These are phyloP conservation scores for Sarcophaga rosellei DNA, from an alignment of 2,888 invertebrate genomes.

Conservation along the genomic window DNA sequence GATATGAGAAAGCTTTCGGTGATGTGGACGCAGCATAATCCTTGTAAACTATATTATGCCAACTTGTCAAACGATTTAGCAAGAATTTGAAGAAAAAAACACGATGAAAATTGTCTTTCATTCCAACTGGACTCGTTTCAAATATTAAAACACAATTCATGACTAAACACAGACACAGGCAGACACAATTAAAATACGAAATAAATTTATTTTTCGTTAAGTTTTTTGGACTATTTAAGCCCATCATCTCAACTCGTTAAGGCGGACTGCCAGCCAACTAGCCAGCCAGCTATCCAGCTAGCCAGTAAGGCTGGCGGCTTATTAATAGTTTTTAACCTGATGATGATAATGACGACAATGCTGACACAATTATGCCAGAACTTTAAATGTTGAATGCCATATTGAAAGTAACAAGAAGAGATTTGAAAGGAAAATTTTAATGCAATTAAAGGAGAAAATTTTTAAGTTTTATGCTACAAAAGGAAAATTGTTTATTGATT, in stretches of 20 bases:
- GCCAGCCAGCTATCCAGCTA: not conserved
- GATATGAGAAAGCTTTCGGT: too few species aligned
- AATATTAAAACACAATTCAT: too few species aligned
- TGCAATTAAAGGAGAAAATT: not conserved
- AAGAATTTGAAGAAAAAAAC: too few species aligned
- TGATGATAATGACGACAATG: slow-evolving; percentile 25
- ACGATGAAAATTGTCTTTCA: too few species aligned
- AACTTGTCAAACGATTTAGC: too few species aligned
- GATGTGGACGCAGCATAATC: too few species aligned
- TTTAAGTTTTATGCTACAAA: too few species aligned
- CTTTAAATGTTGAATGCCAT: slow-evolving; percentile 16
- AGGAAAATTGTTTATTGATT: not conserved
- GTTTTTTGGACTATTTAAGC: slow-evolving; percentile 74
- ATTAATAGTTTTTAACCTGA: slow-evolving; percentile 77
- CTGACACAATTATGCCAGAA: slow-evolving; percentile 51
- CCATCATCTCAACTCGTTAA: slow-evolving; percentile 79
- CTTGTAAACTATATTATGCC: too few species aligned
- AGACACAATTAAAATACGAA: not conserved
- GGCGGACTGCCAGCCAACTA: slow-evolving; percentile 59
- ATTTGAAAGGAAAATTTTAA: not conserved
- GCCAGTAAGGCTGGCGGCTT: slow-evolving; percentile 72
- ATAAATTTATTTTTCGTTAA: slow-evolving; percentile 58
- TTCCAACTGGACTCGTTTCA: too few species aligned
- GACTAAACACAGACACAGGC: not conserved
- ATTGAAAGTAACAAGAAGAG: not conserved